A percentile compares a stretch with the other conserved stretches of the same genome.
Conservation (phyloP, 2,888 invertebrate genomes). For the Pimpla rufipes region DNA sequence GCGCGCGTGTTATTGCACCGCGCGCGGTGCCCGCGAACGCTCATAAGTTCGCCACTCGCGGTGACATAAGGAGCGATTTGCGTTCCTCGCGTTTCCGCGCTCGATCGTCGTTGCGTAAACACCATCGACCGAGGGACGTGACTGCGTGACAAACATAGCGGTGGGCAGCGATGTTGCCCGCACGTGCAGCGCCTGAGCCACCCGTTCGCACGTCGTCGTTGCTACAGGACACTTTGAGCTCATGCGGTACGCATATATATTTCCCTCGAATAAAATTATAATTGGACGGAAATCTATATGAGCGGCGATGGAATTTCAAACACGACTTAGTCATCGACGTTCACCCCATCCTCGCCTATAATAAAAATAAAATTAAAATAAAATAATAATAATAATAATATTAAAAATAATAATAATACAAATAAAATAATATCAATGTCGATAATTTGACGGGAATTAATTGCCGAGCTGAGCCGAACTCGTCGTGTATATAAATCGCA, state of each 20-base stretch:
- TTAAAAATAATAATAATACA: neutral
- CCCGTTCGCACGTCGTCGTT: constrained; percentile 59
- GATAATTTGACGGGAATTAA: constrained; percentile 2
- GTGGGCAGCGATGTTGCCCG: constrained; percentile 74
- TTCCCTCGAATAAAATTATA: constrained; percentile 77
- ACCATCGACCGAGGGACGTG: constrained; percentile 78
- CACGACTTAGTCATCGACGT: constrained; percentile 25
- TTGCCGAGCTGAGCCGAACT: constrained; percentile 16
- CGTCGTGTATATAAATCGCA: constrained; percentile 19
- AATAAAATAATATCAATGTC: neutral
- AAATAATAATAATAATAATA: constrained; percentile 13
- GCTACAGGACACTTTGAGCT: constrained; percentile 65
- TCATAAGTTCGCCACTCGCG: constrained; percentile 35
- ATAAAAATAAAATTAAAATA: constrained; percentile 11
- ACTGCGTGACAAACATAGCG: constrained; percentile 80
- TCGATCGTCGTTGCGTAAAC: constrained; percentile 76
- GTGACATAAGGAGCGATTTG: constrained; percentile 76
- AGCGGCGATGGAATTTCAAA: constrained; percentile 11
- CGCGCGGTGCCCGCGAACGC: constrained; percentile 16
- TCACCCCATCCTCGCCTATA: neutral
- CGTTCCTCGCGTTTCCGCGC: constrained; percentile 73
- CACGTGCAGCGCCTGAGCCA: constrained; percentile 62
- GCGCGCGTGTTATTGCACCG: constrained; percentile 52
- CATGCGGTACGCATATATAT: constrained; percentile 14
- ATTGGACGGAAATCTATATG: constrained; percentile 73